Conservation (phyloP, 2,888 invertebrate species). For the Cephus nigrinus region DNA sequence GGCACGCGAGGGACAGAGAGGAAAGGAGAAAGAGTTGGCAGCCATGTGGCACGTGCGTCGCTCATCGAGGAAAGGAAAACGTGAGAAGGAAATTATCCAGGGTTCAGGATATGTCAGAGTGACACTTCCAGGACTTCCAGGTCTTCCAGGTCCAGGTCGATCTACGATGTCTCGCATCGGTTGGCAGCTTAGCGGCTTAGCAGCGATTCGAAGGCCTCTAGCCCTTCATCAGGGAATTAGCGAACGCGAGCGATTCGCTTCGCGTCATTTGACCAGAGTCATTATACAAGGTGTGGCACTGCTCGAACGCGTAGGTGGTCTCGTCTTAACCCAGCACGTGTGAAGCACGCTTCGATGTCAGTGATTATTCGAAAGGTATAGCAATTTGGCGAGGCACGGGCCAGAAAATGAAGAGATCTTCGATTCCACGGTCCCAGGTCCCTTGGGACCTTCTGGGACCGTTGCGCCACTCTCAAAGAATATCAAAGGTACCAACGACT, state of each 20-base stretch:
- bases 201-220: conserved; percentile 15
- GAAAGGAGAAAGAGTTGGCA: conserved; percentile 33
- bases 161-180: not conserved
- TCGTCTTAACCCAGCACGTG: conserved; percentile 30
- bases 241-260: conserved; percentile 50
- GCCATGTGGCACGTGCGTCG: conserved; percentile 32
- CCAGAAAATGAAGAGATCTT: conserved; percentile 20
- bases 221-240: conserved; percentile 54
- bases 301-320: conserved; percentile 54
- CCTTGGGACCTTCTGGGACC: not conserved
- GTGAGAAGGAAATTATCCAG: conserved; percentile 17
- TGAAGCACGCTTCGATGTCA: conserved; percentile 36
- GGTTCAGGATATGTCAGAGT: no score
- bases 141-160: not conserved
- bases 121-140: no score
- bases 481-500: no score
- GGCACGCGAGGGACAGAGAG: not conserved
- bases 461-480: no score
- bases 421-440: conserved; percentile 8
- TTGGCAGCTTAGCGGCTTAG: not conserved
- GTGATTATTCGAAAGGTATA: conserved; percentile 26
- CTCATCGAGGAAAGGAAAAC: conserved; percentile 18
- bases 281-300: conserved; percentile 50
- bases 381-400: conserved; percentile 21
- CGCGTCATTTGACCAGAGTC: conserved; percentile 45